Percentiles rank a stretch among this genome's conserved stretches.
Evolutionary conservation across 2,113 vertebrate genomes (phyloP).

Genomic region (Dasyprocta punctata): DNA sequence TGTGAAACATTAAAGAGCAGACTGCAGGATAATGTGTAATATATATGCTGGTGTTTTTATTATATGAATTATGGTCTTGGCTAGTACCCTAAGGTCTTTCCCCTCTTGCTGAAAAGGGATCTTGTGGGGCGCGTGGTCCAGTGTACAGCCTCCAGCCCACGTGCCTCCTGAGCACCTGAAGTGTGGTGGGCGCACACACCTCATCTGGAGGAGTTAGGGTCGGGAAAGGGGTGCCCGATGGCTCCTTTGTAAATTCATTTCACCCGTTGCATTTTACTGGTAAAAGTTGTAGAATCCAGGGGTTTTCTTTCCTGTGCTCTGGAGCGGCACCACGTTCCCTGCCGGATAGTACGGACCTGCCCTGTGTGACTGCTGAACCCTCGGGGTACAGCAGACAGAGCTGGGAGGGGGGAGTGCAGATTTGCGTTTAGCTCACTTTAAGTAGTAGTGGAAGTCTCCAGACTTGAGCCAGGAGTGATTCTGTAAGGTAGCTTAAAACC

Average conservation of each 20-base stretch:
- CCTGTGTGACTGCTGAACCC: not conserved
- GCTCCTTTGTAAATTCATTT: not conserved
- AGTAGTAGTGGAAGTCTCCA: not conserved
- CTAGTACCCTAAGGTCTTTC: conserved; percentile 46
- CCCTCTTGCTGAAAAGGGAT: not conserved
- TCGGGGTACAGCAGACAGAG: not conserved
- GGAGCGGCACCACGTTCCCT: not conserved
- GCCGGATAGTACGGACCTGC: not conserved
- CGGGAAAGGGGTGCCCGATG: not conserved
- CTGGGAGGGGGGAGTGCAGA: not conserved
- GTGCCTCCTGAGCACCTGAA: not conserved
- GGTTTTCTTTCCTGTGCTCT: not conserved
- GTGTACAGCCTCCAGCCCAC: not conserved
- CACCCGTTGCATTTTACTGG: not conserved
- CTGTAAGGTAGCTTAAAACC: not conserved
- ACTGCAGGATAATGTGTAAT: not conserved
- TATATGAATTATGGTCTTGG: not conserved
- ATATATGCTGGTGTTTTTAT: not conserved
- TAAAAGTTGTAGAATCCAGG: not conserved
- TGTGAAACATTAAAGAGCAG: not conserved
- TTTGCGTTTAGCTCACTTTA: conserved; percentile 27
- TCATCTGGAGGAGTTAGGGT: not conserved
- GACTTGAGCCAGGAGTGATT: not conserved
- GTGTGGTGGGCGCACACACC: not conserved
- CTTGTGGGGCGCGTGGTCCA: not conserved